A percentile compares a stretch with the other conserved stretches of the same genome.
These are phyloP conservation scores for Acrocyrtus sp. DNA, from an alignment of 2,888 invertebrate genomes.

Conservation along the genomic window DNA sequence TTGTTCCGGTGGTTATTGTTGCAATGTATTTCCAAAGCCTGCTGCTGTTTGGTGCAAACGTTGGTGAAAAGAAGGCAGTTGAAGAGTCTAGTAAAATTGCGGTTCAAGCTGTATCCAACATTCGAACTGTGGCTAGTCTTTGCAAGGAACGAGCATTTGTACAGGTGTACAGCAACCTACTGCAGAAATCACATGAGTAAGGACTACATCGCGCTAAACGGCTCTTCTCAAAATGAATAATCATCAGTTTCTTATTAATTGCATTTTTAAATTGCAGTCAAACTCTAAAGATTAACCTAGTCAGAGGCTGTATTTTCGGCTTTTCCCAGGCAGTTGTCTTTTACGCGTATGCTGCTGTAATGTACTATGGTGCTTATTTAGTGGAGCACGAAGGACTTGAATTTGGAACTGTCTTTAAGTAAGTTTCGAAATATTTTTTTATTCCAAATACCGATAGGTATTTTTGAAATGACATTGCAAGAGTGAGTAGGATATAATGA, in stretches of 20 bases:
- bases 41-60: slow-evolving; percentile 74
- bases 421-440: no score
- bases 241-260: no score
- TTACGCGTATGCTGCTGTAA: slow-evolving; percentile 65
- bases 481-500: background rate
- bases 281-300: slow-evolving; percentile 44
- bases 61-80: slow-evolving; percentile 76
- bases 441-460: no score
- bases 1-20: slow-evolving; percentile 77
- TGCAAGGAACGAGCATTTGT: slow-evolving; percentile 78
- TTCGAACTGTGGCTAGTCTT: slow-evolving; percentile 77
- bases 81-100: slow-evolving; percentile 70
- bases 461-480: no score
- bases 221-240: no score
- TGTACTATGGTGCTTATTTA: slow-evolving; percentile 65
- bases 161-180: slow-evolving; percentile 72
- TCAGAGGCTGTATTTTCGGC: slow-evolving; percentile 65
- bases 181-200: slow-evolving; percentile 72
- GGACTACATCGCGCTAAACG: no score
- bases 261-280: slow-evolving; percentile 1
- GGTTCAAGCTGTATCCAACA: slow-evolving; percentile 65
- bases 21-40: slow-evolving; percentile 76
- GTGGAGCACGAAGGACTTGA: slow-evolving; percentile 63
- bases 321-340: slow-evolving; percentile 65
- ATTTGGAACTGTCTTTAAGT: slow-evolving; percentile 66